Evolutionary conservation across 2,113 vertebrate genomes (phyloP).

Genomic region (Promerops cafer): DNA sequence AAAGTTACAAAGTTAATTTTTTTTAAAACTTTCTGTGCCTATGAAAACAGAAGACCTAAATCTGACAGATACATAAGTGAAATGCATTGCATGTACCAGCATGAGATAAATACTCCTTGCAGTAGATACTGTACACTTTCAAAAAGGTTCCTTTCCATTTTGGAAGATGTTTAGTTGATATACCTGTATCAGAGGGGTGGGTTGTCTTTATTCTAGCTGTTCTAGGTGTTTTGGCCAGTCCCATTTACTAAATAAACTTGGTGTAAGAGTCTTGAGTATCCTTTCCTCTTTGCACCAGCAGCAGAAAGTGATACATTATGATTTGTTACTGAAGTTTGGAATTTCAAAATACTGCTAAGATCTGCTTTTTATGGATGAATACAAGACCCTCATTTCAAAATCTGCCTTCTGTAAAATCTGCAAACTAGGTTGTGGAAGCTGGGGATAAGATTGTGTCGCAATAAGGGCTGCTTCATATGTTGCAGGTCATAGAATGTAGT

Average conservation of each 20-base stretch:
- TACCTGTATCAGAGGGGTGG: neutral
- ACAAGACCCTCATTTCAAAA: neutral
- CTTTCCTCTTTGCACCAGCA: neutral
- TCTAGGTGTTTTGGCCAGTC: neutral
- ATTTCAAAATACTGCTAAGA: neutral
- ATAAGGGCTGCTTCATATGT: neutral
- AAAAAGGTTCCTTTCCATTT: neutral
- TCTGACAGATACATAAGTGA: neutral
- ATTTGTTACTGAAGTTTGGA: neutral
- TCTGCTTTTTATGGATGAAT: neutral
- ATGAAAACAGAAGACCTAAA: neutral
- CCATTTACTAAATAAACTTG: neutral
- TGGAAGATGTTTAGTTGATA: neutral
- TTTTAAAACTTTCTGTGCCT: neutral
- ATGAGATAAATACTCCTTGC: neutral
- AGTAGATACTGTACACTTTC: neutral
- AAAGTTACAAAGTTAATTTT: neutral
- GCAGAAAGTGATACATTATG: neutral
- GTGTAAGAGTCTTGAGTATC: neutral
- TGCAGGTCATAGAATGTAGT: neutral
- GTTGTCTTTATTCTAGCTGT: neutral
- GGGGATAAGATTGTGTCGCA: neutral
- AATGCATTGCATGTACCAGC: neutral
- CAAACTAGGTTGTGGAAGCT: neutral
- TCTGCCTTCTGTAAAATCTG: neutral